Conservation (phyloP, 64 coral and sea anemone species). For the Catalaphyllia jardinei region DNA sequence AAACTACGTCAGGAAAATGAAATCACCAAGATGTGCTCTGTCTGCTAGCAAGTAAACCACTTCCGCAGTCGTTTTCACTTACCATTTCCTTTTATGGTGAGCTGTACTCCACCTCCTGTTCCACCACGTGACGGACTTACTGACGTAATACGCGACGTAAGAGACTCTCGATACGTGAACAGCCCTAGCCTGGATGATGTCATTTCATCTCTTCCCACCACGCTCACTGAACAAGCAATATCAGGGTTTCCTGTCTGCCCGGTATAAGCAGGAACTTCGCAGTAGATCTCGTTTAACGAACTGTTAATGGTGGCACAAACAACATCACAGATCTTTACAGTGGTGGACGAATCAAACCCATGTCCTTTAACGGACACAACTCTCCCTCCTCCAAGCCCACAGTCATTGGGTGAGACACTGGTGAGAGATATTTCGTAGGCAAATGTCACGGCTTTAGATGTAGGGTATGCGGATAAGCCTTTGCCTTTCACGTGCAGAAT, state of each 20-base stretch:
- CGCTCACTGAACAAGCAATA: conserved; percentile 10
- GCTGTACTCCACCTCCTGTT: conserved; percentile 51
- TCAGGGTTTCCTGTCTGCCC: neutral
- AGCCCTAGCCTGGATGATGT: neutral
- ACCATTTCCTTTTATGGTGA: conserved; percentile 71
- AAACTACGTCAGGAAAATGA: no score
- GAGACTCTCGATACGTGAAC: conserved; percentile 57
- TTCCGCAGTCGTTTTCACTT: neutral
- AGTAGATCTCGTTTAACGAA: conserved; percentile 28
- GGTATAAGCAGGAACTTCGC: conserved; percentile 63
- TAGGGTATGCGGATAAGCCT: conserved; percentile 45
- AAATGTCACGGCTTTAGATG: neutral
- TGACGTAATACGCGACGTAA: conserved; percentile 60
- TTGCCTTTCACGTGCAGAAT: conserved; percentile 53
- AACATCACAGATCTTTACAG: conserved; percentile 47
- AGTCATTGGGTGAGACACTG: conserved; percentile 21
- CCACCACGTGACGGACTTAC: conserved; percentile 71
- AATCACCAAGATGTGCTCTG: no score
- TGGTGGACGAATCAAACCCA: conserved; percentile 37
- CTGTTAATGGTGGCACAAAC: conserved; percentile 33
- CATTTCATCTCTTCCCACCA: neutral
- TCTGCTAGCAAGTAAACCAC: no score
- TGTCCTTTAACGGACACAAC: conserved; percentile 38
- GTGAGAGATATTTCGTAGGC: conserved; percentile 34
- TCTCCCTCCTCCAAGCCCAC: conserved; percentile 66